A percentile compares a stretch with the other conserved stretches of the same genome.
Conservation (phyloP, 2,113 vertebrate species). For the Megaceryle maxima region DNA sequence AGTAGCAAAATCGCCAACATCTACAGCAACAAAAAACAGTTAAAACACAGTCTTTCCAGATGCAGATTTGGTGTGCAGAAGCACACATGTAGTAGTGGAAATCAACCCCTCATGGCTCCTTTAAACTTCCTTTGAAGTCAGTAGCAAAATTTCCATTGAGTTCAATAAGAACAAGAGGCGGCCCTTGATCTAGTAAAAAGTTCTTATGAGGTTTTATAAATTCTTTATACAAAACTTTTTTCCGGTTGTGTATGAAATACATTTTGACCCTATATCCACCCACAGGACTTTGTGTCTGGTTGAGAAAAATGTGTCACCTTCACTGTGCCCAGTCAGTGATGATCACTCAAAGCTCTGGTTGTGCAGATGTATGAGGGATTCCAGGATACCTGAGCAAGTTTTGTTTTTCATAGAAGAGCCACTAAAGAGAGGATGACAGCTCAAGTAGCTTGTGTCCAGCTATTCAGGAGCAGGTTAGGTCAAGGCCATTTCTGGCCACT, state of each 20-base stretch:
- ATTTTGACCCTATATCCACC: not conserved
- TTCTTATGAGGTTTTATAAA: constrained; percentile 36
- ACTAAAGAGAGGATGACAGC: constrained; percentile 9
- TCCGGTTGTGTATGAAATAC: not conserved
- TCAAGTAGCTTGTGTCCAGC: not conserved
- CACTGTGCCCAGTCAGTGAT: not conserved
- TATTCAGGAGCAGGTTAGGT: constrained; percentile 36
- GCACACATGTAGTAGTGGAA: constrained; percentile 34
- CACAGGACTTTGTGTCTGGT: not conserved
- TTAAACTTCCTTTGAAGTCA: constrained; percentile 66
- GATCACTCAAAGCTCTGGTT: not conserved
- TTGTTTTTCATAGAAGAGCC: not conserved
- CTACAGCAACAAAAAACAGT: not conserved
- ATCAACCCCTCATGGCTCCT: constrained; percentile 44
- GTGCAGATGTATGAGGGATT: not conserved
- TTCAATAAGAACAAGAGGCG: constrained; percentile 38
- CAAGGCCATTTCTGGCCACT: constrained; percentile 23
- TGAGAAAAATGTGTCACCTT: not conserved
- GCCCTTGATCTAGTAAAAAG: constrained; percentile 47
- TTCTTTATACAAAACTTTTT: constrained; percentile 28
- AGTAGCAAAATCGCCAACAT: not conserved
- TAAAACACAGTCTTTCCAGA: constrained; percentile 22
- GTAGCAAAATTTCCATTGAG: constrained; percentile 53
- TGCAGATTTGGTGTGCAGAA: constrained; percentile 48
- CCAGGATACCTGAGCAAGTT: not conserved